phyloP scores from a whole-genome alignment of 2,888 invertebrate species.

The Tethea ocularis region DNA sequence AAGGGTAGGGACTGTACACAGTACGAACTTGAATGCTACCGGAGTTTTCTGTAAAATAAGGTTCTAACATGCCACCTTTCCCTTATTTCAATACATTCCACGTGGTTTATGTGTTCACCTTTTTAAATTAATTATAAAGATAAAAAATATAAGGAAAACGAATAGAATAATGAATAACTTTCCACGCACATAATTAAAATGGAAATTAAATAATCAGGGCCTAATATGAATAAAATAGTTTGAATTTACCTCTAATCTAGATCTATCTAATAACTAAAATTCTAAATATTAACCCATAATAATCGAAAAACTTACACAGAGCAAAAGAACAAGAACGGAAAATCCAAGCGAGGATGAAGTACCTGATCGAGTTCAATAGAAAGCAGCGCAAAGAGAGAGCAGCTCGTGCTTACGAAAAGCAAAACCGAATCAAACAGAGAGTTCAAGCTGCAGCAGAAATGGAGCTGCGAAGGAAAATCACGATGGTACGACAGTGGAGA shows the following conservation, averaged over 20 bases:
- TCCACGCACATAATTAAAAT: too few species aligned
- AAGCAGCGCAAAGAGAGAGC: conserved; percentile 64
- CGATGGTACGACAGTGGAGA: conserved; percentile 74
- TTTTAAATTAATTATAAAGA: background rate
- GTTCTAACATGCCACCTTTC: background rate
- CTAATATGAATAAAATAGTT: too few species aligned
- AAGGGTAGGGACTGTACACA: conserved; percentile 34
- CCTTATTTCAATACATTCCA: background rate
- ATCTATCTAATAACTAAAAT: too few species aligned
- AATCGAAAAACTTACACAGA: conserved; percentile 36
- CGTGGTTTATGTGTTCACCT: background rate
- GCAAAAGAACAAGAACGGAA: conserved; percentile 72
- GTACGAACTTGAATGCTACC: background rate
- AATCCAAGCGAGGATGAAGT: conserved; percentile 64
- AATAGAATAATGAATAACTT: too few species aligned
- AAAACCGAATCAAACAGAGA: conserved; percentile 69
- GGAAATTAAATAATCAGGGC: too few species aligned
- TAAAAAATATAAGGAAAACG: too few species aligned
- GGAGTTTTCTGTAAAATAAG: conserved; percentile 13
- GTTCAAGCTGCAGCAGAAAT: conserved; percentile 74
- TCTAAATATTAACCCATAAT: conserved; percentile 2
- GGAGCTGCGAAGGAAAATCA: conserved; percentile 73
- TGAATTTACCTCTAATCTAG: background rate
- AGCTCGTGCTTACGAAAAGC: conserved; percentile 55
- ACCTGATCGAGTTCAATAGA: conserved; percentile 67